Base-by-base conservation (phyloP, 2,888 invertebrate species). In the Exocentrus adspersus region DNA sequence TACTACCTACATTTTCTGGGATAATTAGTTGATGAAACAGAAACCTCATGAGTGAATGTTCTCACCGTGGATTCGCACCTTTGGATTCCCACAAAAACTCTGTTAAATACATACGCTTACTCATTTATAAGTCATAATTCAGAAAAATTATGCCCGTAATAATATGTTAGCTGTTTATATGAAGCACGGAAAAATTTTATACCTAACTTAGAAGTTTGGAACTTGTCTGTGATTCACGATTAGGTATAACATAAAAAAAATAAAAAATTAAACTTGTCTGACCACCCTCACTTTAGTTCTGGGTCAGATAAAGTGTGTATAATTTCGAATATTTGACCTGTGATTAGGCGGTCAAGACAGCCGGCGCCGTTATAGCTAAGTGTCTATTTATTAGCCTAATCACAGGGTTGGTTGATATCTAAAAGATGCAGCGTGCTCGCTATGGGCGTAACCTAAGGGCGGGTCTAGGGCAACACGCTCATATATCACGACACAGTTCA, bases 361-460 rank as follows among this genome's bases (percentile, higher is more conserved):
- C 73, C 78, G 78, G 79, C 79, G 80, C 79, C 80, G 77, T 70
- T 76, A 67, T 72, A 70, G 75, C 78, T 78, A 78, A 79, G 79
- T 78, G 80, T 81, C 80, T 81, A 81, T 81, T 81, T 81, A 81
- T 81, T 81, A 81, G 75, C 74, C 76, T 81, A 81, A 81, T 81
- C 78, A 81, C 80, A 80, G 81, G 81, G 81, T 81, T 79, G 75
- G 71, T 73, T 72, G 74, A 70, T 66, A 69, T 60, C 62, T 51
- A 60, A 54, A 63, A 65, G 65, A 62, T 64, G 62, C 69, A 64
- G 61, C 65, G 64, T 65, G 64, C 68, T 62, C 48, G 65, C 59
- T 64, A 66, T 65, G 68, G 70, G 70, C 78, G 78, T 71, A 73
- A 73, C 77, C 67, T 62, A 67, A 70, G 75, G 79, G 79, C 78